These are phyloP conservation scores for Microtus ochrogaster DNA, from an alignment of 2,113 vertebrate genomes.

Conservation along the genomic window DNA sequence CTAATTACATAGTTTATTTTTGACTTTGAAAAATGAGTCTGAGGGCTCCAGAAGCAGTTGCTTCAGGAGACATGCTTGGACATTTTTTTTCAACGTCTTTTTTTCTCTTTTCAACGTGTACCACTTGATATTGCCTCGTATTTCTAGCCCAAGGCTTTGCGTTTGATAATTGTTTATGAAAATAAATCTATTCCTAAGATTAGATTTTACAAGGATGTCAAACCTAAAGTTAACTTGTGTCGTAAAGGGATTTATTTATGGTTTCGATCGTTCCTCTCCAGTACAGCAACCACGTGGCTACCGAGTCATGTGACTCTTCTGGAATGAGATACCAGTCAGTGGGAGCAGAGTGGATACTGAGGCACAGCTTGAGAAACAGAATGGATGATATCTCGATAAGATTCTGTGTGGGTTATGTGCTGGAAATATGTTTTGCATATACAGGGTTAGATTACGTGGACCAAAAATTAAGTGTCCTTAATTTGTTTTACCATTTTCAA, in stretches of 20 bases:
- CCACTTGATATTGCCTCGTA: neutral
- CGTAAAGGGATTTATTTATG: slow-evolving; percentile 53
- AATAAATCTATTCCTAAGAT: slow-evolving; percentile 36
- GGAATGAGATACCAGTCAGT: neutral
- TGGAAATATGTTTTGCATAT: neutral
- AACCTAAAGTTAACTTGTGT: slow-evolving; percentile 44
- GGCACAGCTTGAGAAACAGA: neutral
- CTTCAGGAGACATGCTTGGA: slow-evolving; percentile 12
- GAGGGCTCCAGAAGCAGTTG: neutral
- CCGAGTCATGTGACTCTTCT: neutral
- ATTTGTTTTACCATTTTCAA: neutral
- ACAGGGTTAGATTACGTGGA: neutral
- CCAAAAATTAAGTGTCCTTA: slow-evolving; percentile 11
- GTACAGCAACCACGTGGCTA: neutral
- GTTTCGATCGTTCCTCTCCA: neutral
- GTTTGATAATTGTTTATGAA: slow-evolving; percentile 32
- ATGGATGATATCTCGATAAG: neutral
- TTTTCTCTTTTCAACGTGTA: neutral
- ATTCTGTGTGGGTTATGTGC: slow-evolving; percentile 4
- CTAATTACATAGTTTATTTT: slow-evolving; percentile 82
- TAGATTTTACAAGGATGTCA: slow-evolving; percentile 40
- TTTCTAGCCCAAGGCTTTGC: neutral
- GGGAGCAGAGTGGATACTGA: neutral
- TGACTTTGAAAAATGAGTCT: slow-evolving; percentile 68
- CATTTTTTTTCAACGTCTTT: neutral